phyloP scores from a whole-genome alignment of 1,140 invertebrate species.

The Holotrichia oblita region DNA sequence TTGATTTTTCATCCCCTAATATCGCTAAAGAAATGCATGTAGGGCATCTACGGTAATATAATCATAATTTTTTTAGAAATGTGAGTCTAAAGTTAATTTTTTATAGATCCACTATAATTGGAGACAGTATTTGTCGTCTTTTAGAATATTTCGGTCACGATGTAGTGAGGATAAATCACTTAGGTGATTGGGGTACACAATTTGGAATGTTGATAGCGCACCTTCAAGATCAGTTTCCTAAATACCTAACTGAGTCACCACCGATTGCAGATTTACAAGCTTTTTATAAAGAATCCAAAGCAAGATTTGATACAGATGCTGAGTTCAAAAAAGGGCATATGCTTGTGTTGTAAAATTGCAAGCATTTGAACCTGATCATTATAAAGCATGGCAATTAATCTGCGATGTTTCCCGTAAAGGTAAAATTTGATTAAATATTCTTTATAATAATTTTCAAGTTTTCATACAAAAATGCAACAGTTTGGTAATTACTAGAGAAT shows the following conservation, averaged over 20 bases:
- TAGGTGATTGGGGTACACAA: constrained; percentile 99
- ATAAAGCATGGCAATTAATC: constrained; percentile 94
- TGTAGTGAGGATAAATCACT: constrained; percentile 93
- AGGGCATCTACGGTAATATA: constrained; percentile 84
- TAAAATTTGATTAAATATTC: constrained; percentile 58
- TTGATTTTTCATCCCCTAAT: constrained; percentile 99
- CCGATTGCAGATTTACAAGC: constrained; percentile 93
- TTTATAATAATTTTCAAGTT: too few species aligned
- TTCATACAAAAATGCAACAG: too few species aligned
- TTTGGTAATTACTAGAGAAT: too few species aligned
- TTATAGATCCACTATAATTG: constrained; percentile 92
- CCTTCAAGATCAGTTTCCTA: constrained; percentile 91
- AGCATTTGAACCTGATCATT: constrained; percentile 82
- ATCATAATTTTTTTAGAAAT: background rate
- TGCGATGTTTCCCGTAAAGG: constrained; percentile 93
- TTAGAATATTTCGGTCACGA: constrained; percentile 94
- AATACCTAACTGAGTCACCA: constrained; percentile 85
- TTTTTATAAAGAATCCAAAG: constrained; percentile 93
- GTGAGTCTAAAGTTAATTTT: background rate
- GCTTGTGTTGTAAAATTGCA: constrained; percentile 94
- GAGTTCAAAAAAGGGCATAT: constrained; percentile 96
- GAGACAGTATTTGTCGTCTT: constrained; percentile 91
- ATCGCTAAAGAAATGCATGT: constrained; percentile 99
- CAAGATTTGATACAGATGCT: constrained; percentile 91
- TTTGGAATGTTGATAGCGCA: constrained; percentile 99